Conservation (phyloP, 2,888 invertebrate genomes). For the Heteromurus nitidus region DNA sequence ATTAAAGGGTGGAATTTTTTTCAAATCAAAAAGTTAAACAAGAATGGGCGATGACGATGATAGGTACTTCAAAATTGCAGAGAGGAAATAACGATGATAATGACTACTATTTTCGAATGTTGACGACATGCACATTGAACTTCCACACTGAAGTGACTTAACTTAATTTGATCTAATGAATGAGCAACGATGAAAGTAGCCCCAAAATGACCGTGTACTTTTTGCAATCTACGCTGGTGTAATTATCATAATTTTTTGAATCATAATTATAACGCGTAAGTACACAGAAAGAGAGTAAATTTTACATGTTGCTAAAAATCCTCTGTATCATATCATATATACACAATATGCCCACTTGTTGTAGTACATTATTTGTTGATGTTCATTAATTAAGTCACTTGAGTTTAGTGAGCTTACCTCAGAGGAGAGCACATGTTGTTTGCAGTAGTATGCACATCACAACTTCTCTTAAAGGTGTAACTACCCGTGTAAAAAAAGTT, state of each 20-base stretch:
- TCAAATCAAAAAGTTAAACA: too few relatives aligned
- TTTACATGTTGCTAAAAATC: too few relatives aligned
- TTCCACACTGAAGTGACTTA: constrained; percentile 19
- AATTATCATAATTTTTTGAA: not conserved
- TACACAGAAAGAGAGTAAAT: not conserved
- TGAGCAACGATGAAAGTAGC: constrained; percentile 35
- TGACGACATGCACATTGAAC: constrained; percentile 42
- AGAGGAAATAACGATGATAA: not conserved
- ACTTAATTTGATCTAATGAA: constrained; percentile 29
- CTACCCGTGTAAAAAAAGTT: too few relatives aligned
- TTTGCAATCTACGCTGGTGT: not conserved
- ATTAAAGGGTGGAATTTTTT: too few relatives aligned
- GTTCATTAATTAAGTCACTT: constrained; percentile 10
- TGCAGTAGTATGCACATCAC: too few relatives aligned
- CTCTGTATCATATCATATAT: too few relatives aligned
- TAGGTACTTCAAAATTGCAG: not conserved
- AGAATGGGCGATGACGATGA: not conserved
- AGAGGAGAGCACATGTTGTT: not conserved
- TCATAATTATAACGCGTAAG: not conserved
- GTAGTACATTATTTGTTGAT: constrained; percentile 5
- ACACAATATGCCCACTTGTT: not conserved
- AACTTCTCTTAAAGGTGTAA: too few relatives aligned
- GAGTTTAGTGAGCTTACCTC: not conserved
- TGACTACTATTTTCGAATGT: not conserved
- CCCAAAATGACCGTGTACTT: constrained; percentile 7